phyloP scores from a whole-genome alignment of 2,888 invertebrate species.

The Parasteatoda lunata region DNA sequence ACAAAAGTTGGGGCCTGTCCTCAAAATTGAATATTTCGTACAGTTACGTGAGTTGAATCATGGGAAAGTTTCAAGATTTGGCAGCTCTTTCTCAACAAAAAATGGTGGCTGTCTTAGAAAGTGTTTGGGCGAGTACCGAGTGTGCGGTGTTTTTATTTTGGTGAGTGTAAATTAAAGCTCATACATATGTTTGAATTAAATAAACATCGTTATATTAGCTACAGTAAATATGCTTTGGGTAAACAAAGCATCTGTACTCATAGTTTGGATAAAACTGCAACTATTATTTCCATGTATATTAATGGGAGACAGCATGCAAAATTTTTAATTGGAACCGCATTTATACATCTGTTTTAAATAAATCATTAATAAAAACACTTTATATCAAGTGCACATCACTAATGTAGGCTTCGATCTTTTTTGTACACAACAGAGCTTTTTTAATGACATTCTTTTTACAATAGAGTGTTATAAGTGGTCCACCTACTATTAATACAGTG shows the following conservation, averaged over 20 bases:
- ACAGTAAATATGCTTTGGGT: slow-evolving; percentile 23
- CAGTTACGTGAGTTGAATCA: slow-evolving; percentile 45
- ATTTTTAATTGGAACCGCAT: slow-evolving; percentile 38
- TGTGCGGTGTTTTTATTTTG: slow-evolving; percentile 21
- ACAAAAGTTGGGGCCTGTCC: neutral
- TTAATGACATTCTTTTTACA: slow-evolving; percentile 46
- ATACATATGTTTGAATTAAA: slow-evolving; percentile 34
- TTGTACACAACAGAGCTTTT: slow-evolving; percentile 36
- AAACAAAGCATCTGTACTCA: slow-evolving; percentile 27
- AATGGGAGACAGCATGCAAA: slow-evolving; percentile 51
- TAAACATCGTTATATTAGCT: slow-evolving; percentile 11
- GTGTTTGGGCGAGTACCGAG: slow-evolving; percentile 48
- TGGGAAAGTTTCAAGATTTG: slow-evolving; percentile 57
- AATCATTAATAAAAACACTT: slow-evolving; percentile 23
- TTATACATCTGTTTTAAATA: slow-evolving; percentile 36
- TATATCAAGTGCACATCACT: slow-evolving; percentile 26
- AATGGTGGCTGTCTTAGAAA: slow-evolving; percentile 50
- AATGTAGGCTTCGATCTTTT: slow-evolving; percentile 33
- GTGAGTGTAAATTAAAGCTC: slow-evolving; percentile 9
- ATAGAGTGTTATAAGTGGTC: slow-evolving; percentile 44
- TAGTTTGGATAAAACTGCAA: slow-evolving; percentile 43
- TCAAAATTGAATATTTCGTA: neutral
- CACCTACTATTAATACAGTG: neutral
- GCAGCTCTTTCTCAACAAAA: slow-evolving; percentile 56
- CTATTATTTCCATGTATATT: slow-evolving; percentile 60